A percentile compares a stretch with the other conserved stretches of the same genome.
Conservation (phyloP, 2,113 vertebrate species). For the Empidonax traillii region DNA sequence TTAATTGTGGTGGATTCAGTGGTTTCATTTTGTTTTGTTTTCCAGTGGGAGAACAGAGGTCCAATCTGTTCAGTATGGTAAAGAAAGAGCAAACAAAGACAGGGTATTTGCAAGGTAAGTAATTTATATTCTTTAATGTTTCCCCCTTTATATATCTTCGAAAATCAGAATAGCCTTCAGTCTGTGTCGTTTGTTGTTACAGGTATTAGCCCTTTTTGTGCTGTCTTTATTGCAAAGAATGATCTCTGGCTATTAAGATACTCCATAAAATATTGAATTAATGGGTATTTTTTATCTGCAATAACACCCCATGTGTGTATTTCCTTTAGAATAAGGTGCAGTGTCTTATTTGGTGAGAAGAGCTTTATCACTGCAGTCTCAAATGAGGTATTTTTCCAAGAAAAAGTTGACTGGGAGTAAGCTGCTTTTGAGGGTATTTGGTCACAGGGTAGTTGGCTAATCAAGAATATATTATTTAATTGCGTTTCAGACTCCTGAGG, state of each 20-base stretch:
- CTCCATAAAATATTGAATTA: background rate
- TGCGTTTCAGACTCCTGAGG: background rate
- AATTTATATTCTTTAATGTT: background rate
- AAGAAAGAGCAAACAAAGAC: conserved; percentile 97
- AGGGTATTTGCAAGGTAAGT: conserved; percentile 95
- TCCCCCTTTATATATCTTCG: background rate
- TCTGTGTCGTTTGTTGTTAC: background rate
- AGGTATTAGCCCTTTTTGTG: background rate
- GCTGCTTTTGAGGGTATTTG: background rate
- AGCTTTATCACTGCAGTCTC: background rate
- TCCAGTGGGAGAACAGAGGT: conserved; percentile 95
- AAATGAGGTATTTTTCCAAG: background rate
- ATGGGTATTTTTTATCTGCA: background rate
- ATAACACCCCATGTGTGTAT: background rate
- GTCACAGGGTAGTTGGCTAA: background rate
- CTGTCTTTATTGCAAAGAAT: background rate
- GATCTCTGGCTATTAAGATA: background rate
- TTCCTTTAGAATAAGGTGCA: background rate
- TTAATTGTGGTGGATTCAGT: background rate
- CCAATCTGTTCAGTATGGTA: conserved; percentile 98
- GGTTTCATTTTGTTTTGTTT: conserved; percentile 48
- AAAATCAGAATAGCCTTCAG: background rate
- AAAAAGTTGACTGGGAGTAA: background rate
- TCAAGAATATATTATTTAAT: background rate
- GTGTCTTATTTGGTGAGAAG: background rate